Percentiles rank a stretch among this genome's conserved stretches.
Conservation (phyloP, 2,113 vertebrate genomes). For the Chionis minor region DNA sequence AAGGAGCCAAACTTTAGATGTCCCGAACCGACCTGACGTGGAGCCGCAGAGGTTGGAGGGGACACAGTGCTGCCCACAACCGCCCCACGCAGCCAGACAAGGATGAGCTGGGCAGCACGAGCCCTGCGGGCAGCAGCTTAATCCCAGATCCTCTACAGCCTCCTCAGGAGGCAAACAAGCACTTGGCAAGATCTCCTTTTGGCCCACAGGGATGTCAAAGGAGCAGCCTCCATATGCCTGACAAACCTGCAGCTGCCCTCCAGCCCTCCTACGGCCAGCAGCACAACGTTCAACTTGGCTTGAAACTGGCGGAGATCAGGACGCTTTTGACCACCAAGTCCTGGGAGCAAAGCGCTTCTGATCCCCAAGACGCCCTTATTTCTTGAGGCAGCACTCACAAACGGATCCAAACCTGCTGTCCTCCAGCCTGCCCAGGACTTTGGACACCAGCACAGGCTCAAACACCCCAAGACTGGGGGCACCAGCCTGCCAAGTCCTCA, state of each 20-base stretch:
- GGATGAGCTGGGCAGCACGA: fast-evolving
- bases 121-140: not conserved
- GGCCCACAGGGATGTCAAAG: not conserved
- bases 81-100: not conserved
- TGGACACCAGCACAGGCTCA: not conserved
- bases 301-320: not conserved
- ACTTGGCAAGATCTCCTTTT: not conserved
- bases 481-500: not conserved
- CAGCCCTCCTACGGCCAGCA: not conserved
- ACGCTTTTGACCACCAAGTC: not conserved
- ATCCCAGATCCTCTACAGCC: not conserved
- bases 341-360: not conserved
- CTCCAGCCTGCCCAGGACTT: not conserved
- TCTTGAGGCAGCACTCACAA: not conserved
- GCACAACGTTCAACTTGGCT: not conserved
- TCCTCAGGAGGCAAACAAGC: fast-evolving
- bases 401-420: not conserved
- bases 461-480: not conserved
- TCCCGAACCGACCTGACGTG: not conserved
- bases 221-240: not conserved
- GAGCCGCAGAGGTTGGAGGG: not conserved
- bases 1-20: not conserved
- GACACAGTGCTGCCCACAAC: fast-evolving
- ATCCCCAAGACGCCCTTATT: not conserved
- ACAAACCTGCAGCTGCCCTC: not conserved